Percentiles rank a stretch among this genome's conserved stretches.
Conservation (phyloP, 2,888 invertebrate species). For the Embidobia sp. region DNA sequence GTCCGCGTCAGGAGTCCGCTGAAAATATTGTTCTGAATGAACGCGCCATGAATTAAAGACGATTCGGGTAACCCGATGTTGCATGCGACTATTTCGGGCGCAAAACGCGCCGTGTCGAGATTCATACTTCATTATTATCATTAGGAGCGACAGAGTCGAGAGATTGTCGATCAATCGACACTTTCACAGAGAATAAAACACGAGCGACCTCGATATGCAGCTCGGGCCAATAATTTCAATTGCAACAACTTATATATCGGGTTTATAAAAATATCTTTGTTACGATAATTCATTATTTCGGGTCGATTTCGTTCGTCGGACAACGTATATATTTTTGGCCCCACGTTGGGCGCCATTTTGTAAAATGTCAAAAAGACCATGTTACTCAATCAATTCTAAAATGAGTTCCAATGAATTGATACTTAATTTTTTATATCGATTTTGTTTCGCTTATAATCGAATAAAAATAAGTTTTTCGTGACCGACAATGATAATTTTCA, state of each 20-base stretch:
- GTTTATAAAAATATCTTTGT: neutral
- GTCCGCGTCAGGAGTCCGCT: constrained; percentile 12
- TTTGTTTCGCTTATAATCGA: too few relatives aligned
- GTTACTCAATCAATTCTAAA: too few relatives aligned
- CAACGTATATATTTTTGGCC: constrained; percentile 1
- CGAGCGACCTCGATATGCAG: constrained; percentile 28
- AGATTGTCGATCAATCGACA: constrained; percentile 41
- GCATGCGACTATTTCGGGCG: constrained; percentile 32
- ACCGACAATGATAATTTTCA: too few relatives aligned
- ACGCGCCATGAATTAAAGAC: constrained; percentile 52
- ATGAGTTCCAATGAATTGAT: too few relatives aligned
- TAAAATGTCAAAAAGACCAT: too few relatives aligned
- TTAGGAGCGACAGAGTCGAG: constrained; percentile 34
- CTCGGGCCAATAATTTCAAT: constrained; percentile 15
- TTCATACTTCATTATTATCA: constrained; percentile 46
- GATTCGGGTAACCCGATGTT: constrained; percentile 36
- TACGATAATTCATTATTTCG: neutral
- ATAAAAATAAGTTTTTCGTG: too few relatives aligned
- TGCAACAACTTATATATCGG: neutral
- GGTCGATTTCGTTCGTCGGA: neutral
- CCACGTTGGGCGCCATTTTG: too few relatives aligned
- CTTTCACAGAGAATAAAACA: constrained; percentile 43
- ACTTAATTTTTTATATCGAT: too few relatives aligned
- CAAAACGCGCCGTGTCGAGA: constrained; percentile 28
- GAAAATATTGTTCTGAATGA: constrained; percentile 54